These are phyloP conservation scores for Cryptus armator DNA, from an alignment of 2,888 invertebrate species.

Conservation along the genomic window DNA sequence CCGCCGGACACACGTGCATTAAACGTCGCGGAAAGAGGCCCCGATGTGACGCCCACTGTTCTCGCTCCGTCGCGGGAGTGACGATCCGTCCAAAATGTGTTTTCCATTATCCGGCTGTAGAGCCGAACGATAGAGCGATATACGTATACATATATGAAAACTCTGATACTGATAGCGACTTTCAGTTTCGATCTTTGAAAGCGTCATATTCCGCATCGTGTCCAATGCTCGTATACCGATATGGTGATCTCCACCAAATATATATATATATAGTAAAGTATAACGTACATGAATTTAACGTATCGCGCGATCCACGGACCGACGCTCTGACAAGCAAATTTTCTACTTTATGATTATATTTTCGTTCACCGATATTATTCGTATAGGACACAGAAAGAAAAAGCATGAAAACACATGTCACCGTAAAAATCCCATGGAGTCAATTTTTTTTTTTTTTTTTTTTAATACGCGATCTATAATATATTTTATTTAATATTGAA, in stretches of 20 bases:
- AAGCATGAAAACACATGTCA: background rate
- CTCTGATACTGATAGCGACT: background rate
- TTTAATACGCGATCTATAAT: no score
- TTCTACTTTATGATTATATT: background rate
- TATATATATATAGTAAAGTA: background rate
- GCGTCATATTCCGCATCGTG: background rate
- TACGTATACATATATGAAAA: background rate
- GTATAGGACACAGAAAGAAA: background rate
- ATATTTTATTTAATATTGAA: no score
- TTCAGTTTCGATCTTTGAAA: background rate
- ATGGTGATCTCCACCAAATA: background rate
- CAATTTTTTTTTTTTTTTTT: no score
- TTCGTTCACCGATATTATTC: background rate
- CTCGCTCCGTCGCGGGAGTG: conserved; percentile 43
- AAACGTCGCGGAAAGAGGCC: conserved; percentile 66
- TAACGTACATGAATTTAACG: background rate
- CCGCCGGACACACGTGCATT: conserved; percentile 69
- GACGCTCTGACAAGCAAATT: background rate
- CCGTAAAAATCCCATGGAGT: background rate
- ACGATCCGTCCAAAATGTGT: conserved; percentile 77
- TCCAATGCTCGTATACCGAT: background rate
- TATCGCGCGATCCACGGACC: background rate
- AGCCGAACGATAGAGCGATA: conserved; percentile 3
- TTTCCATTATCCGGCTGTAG: conserved; percentile 78
- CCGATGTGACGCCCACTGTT: conserved; percentile 19